Base-by-base conservation (phyloP, 2,888 invertebrate species). In the Perdita meconis region DNA sequence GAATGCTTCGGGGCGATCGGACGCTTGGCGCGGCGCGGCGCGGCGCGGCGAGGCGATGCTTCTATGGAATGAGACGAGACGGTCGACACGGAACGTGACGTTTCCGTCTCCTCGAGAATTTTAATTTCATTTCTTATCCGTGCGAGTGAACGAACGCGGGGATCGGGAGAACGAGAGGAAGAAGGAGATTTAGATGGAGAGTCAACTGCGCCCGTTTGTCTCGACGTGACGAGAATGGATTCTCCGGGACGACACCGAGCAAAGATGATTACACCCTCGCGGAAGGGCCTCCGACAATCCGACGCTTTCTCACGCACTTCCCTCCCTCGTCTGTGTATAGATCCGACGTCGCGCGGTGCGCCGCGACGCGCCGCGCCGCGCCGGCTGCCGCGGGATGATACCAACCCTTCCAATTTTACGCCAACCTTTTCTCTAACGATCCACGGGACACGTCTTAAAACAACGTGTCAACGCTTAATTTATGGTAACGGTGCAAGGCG, bases 211-310 rank as follows among this genome's bases (percentile, higher is more conserved):
- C 70, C 82, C 83, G 80, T 83, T 83, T 78, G 71, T 76, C 83
- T 70, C 72, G 75, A 83, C 82, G 83, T 80, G 83, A 83, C 83
- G 69, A 68, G 83, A 82, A 82, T 82, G 76, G 78, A 83, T 83
- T 75, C 67, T 64, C 82, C 34, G 65, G 76, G 74, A 71, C 65
- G 82, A 69, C 65, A 56, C 47, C 26, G 66, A 56, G 68, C 69
- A 76, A 80, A 75, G 80, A 82, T 75, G 83, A 83, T 83, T 82
- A 82, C 82, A 66, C 40, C 65, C 63, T 55, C 16, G 64, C 70
- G 22, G 44, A 34, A n/a, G 36, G 53, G 56, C 56, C 63, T 66
- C 65, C 65, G 38, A 70, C 64, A 36, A 78, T 64, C 68, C 73
- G 59, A 42, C 70, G 59, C 42, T 68, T 76, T 67, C 82, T 82